These are phyloP conservation scores for Eumerus sabulonum DNA, from an alignment of 2,888 invertebrate species.

Conservation along the genomic window DNA sequence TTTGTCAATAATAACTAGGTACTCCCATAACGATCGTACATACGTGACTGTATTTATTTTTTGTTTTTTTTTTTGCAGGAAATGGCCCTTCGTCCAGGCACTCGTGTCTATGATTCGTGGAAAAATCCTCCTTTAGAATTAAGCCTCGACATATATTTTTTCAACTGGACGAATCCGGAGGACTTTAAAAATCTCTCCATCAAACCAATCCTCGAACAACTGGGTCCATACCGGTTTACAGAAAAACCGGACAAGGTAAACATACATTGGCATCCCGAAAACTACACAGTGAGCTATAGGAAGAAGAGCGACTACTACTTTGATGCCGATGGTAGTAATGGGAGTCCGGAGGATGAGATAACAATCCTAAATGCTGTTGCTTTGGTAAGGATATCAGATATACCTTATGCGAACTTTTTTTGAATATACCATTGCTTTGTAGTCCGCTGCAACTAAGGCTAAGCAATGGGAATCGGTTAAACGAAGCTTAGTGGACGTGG, in stretches of 20 bases:
- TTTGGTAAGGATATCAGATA: slow-evolving; percentile 84
- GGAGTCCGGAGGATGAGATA: slow-evolving; percentile 85
- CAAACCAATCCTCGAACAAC: slow-evolving; percentile 81
- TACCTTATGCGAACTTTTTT: not conserved
- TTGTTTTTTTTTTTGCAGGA: slow-evolving; percentile 81
- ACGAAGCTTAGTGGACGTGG: slow-evolving; percentile 82
- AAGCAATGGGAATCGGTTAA: slow-evolving; percentile 82
- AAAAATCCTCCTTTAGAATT: slow-evolving; percentile 83
- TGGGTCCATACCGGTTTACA: slow-evolving; percentile 84
- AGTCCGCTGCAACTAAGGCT: slow-evolving; percentile 80
- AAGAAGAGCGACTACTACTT: slow-evolving; percentile 86
- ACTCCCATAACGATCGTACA: too few relatives aligned
- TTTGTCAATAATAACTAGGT: too few relatives aligned
- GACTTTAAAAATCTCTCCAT: slow-evolving; percentile 81
- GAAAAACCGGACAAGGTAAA: slow-evolving; percentile 87
- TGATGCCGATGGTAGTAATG: slow-evolving; percentile 83
- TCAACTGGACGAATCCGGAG: slow-evolving; percentile 90
- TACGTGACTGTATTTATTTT: too few relatives aligned
- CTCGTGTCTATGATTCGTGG: slow-evolving; percentile 85
- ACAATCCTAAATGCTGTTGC: slow-evolving; percentile 88
- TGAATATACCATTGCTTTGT: slow-evolving; percentile 44
- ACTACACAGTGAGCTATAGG: slow-evolving; percentile 86
- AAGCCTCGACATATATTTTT: slow-evolving; percentile 85
- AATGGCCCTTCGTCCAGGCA: slow-evolving; percentile 82
- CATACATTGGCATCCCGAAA: slow-evolving; percentile 85